Evolutionary conservation across 2,888 invertebrate genomes (phyloP).

Genomic region (Sympetrum striolatum): DNA sequence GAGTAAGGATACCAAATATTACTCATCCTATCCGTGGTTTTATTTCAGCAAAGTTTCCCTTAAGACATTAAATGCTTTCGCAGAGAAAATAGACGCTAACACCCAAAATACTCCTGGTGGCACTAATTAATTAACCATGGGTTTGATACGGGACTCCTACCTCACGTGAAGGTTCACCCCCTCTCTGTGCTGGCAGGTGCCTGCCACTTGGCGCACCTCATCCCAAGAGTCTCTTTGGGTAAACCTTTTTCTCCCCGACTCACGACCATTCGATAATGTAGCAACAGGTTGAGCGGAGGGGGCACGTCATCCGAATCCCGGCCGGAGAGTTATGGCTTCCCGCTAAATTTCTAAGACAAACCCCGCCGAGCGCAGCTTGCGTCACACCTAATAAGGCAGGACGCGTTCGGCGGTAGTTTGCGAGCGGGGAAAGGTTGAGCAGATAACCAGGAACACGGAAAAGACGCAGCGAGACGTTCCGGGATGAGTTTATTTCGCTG

Average conservation of each 20-base stretch:
- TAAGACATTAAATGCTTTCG: no score
- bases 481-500: not conserved
- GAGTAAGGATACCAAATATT: no score
- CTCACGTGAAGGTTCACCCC: not conserved
- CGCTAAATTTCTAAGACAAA: not conserved
- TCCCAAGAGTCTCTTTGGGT: not conserved
- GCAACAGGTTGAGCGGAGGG: constrained; percentile 34
- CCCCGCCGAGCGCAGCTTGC: not conserved
- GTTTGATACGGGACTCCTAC: not conserved
- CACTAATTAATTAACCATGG: not conserved
- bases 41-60: no score
- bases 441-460: not conserved
- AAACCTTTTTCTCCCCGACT: not conserved
- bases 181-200: not conserved
- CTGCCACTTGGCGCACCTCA: not conserved
- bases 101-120: no score
- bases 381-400: not conserved
- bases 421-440: not conserved
- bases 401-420: not conserved
- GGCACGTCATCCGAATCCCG: constrained; percentile 20
- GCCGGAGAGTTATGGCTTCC: not conserved
- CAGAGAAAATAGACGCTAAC: no score
- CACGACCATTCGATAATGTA: constrained; percentile 39
- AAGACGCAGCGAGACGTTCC: not conserved
- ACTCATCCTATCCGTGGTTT: no score